Evolutionary conservation across 2,113 vertebrate species (phyloP), one percentile per base, ranked within the genome.

Genomic region (Lepus americanus): DNA sequence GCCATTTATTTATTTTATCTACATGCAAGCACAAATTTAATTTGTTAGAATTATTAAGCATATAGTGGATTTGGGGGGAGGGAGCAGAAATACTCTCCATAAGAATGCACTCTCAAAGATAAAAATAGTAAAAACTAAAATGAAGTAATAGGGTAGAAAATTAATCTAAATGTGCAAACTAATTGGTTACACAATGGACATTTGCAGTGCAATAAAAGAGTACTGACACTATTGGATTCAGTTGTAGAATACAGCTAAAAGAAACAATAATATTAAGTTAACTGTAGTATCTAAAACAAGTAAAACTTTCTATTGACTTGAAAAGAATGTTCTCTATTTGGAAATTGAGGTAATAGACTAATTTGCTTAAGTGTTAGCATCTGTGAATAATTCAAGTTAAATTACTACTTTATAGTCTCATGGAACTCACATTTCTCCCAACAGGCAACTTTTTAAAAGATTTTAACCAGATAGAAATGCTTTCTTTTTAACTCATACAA

Each of bases 351-450:
- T 97, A 98, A 98, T 96, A 97, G 94, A 76, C 78, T 96, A 95
- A 98, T 98, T 98, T 97, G 84, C 96, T 96, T 98, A 97, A 98
- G 97, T 97, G 89, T 94, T 96, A 92, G 92, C 97, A 95, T 97
- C 94, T 90, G 95, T 98, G 97, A 97, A 97, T 97, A 97, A 97
- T 97, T 98, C 78, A 97, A 93, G 66, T 74, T 82, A 96, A 98
- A 97, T 97, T 33, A 96, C 96, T 95, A 95, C 94, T 97, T 97
- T 88, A 83, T 93, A 90, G 91, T 96, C 95, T 96, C 69, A 10
- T 16, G 97, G 94, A 96, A 97, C 66, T 22, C 55, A 96, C 66
- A 93, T 19, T 74, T 51, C 20, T 51, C 73, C 55, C 86, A 87
- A 94, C 66, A 90, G 51, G 87, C 89, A n/a, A 95, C 70, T 86